A percentile compares a stretch with the other conserved stretches of the same genome.
Conservation (phyloP, 2,888 invertebrate species). For the Tiphia femorata region DNA sequence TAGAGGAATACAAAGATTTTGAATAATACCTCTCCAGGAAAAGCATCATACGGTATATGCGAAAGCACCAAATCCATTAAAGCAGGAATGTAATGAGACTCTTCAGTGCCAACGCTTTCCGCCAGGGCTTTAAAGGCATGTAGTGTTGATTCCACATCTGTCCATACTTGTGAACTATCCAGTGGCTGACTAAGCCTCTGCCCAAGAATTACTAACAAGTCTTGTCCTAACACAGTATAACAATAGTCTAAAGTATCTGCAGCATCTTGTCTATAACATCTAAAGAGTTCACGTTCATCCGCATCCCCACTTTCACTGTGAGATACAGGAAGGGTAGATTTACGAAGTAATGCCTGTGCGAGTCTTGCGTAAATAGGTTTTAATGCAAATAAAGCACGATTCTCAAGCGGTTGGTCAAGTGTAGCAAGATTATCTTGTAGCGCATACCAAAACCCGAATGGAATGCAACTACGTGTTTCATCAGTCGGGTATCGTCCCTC, state of each 20-base stretch:
- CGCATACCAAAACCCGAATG: conserved; percentile 93
- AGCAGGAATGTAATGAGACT: conserved; percentile 69
- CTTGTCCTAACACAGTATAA: conserved; percentile 83
- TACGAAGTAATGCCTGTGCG: conserved; percentile 81
- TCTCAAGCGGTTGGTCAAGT: conserved; percentile 56
- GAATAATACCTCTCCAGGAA: conserved; percentile 60
- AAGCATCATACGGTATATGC: conserved; percentile 59
- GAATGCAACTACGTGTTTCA: conserved; percentile 87
- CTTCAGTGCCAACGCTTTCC: conserved; percentile 69
- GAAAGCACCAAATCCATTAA: conserved; percentile 65
- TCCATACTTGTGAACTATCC: conserved; percentile 71
- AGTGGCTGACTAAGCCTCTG: conserved; percentile 74
- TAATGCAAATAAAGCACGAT: conserved; percentile 63
- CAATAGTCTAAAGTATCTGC: conserved; percentile 91
- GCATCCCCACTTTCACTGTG: conserved; percentile 64
- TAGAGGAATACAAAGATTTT: too few relatives aligned
- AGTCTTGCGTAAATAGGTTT: conserved; percentile 85
- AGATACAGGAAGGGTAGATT: conserved; percentile 80
- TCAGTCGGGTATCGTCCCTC: conserved; percentile 90
- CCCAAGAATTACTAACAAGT: conserved; percentile 80
- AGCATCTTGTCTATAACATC: conserved; percentile 87
- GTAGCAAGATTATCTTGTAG: conserved; percentile 77
- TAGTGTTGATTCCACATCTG: conserved; percentile 70
- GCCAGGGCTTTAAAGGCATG: conserved; percentile 72
- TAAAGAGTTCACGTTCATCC: conserved; percentile 87